Evolutionary conservation across 2,888 invertebrate species (phyloP).

Genomic region (Pyrochroa serraticornis): DNA sequence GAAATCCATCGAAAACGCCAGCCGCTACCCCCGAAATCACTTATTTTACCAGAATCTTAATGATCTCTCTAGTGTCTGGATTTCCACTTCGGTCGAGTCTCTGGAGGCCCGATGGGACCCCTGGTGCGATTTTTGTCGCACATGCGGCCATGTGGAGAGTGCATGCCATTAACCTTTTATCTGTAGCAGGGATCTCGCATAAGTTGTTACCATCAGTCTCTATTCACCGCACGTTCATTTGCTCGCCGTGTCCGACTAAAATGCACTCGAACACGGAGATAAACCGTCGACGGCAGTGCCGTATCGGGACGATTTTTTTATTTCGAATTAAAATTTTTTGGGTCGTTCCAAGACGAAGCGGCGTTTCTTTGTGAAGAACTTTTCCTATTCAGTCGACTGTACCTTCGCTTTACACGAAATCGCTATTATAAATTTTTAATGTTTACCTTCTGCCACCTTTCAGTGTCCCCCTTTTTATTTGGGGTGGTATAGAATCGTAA

Average conservation of each 20-base stretch:
- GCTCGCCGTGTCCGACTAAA: conserved; percentile 40
- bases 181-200: conserved; percentile 43
- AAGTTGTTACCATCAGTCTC: conserved; percentile 47
- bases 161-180: conserved; percentile 50
- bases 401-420: too few relatives aligned
- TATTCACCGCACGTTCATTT: conserved; percentile 47
- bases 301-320: conserved; percentile 1
- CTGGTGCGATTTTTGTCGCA: conserved; percentile 42
- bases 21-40: conserved; percentile 20
- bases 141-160: conserved; percentile 38
- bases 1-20: conserved; percentile 22
- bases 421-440: too few relatives aligned
- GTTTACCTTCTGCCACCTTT: too few relatives aligned
- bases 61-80: conserved; percentile 10
- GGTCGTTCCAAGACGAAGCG: too few relatives aligned
- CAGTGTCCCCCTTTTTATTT: too few relatives aligned
- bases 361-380: too few relatives aligned
- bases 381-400: too few relatives aligned
- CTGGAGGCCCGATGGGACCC: conserved; percentile 29
- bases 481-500: too few relatives aligned
- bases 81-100: conserved; percentile 8
- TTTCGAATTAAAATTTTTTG: too few relatives aligned
- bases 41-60: conserved; percentile 26
- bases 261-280: conserved; percentile 25
- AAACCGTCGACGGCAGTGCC: conserved; percentile 16